Conservation (phyloP, 2,113 vertebrate species). For the Dicrurus megarhynchus region DNA sequence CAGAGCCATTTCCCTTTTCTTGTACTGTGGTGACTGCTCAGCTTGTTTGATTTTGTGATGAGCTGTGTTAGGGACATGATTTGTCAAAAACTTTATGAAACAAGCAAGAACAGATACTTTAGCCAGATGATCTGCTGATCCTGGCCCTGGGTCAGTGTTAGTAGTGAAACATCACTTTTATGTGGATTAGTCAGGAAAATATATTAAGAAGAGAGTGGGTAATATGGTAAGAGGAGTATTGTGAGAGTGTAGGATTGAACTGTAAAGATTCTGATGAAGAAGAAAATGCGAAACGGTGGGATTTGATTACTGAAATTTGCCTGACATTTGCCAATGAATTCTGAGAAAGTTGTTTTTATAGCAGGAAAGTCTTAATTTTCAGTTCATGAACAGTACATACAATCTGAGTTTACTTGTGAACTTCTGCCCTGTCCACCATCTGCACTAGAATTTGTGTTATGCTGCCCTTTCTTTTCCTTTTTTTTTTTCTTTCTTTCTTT, state of each 20-base stretch:
- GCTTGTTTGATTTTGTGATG: neutral
- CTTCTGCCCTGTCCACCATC: neutral
- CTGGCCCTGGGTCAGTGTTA: neutral
- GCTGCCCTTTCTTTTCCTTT: neutral
- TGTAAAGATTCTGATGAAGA: neutral
- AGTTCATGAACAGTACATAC: neutral
- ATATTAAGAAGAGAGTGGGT: neutral
- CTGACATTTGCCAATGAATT: neutral
- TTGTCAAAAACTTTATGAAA: neutral
- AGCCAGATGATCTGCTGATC: neutral
- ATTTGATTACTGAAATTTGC: neutral
- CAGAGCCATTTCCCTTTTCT: neutral
- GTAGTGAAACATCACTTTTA: neutral
- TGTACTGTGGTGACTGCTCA: neutral
- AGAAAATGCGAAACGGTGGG: accelerated
- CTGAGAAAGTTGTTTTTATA: neutral
- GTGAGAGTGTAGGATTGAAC: neutral
- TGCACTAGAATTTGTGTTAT: neutral
- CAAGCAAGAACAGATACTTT: neutral
- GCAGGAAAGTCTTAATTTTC: neutral
- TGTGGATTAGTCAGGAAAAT: neutral
- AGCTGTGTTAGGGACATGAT: neutral
- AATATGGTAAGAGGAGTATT: neutral
- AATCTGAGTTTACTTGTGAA: neutral
- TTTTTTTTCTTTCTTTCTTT: neutral